Percentiles rank a stretch among this genome's conserved stretches.
These are phyloP conservation scores for Philaethria dido DNA, from an alignment of 2,888 invertebrate species.

Conservation along the genomic window DNA sequence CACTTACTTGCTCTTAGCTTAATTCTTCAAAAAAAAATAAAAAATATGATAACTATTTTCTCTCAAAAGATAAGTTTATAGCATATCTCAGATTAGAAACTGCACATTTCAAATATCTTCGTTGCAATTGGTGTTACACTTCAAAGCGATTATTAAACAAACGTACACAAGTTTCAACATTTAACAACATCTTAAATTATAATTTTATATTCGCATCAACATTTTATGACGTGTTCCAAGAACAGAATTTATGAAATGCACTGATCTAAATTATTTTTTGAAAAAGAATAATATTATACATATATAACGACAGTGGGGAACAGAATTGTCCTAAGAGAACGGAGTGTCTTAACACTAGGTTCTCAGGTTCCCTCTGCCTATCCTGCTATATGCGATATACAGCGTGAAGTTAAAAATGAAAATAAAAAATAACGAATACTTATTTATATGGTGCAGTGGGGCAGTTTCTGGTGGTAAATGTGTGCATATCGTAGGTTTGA, in stretches of 20 bases:
- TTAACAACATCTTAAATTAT: conserved; percentile 19
- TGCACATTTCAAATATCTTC: not conserved
- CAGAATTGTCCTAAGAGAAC: too few relatives aligned
- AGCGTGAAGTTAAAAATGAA: too few relatives aligned
- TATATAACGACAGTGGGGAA: too few relatives aligned
- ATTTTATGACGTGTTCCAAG: conserved; percentile 10
- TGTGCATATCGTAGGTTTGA: too few relatives aligned
- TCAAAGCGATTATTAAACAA: conserved; percentile 21
- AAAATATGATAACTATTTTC: not conserved
- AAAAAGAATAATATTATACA: not conserved
- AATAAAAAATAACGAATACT: too few relatives aligned
- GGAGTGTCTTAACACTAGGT: too few relatives aligned
- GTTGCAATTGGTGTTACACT: conserved; percentile 10
- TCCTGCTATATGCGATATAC: too few relatives aligned
- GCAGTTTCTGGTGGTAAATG: too few relatives aligned
- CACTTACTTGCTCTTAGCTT: too few relatives aligned
- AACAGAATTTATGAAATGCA: not conserved
- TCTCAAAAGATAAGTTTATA: not conserved
- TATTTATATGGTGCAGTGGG: too few relatives aligned
- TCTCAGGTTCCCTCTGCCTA: too few relatives aligned
- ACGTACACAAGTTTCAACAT: conserved; percentile 15
- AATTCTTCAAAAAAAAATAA: too few relatives aligned
- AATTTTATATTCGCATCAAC: conserved; percentile 5
- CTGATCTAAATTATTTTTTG: conserved; percentile 3
- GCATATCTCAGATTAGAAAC: not conserved